Evolutionary conservation across 2,113 vertebrate genomes (phyloP).

Genomic region (Clinocottus analis): DNA sequence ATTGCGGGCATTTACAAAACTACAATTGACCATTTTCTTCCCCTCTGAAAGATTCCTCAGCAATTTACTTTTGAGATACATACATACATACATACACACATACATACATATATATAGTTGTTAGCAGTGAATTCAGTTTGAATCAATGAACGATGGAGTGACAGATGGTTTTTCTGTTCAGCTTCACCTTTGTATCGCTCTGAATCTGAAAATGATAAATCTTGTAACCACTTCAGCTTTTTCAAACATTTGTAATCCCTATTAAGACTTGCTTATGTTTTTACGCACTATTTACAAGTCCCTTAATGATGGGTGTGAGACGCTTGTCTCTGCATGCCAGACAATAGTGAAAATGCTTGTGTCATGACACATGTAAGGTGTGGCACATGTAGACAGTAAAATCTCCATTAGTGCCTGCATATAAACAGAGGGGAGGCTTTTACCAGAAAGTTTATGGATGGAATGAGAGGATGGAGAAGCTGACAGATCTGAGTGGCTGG

Average conservation of each 20-base stretch:
- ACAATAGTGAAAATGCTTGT: slow-evolving; percentile 54
- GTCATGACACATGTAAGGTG: slow-evolving; percentile 69
- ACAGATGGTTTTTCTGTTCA: slow-evolving; percentile 5
- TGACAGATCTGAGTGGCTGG: slow-evolving; percentile 54
- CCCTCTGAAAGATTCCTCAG: not conserved
- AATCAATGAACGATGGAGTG: not conserved
- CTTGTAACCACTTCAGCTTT: not conserved
- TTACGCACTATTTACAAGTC: slow-evolving; percentile 39
- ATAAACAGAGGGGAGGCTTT: slow-evolving; percentile 64
- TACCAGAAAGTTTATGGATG: slow-evolving; percentile 62
- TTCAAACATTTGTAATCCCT: slow-evolving; percentile 19
- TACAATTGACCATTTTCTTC: slow-evolving; percentile 7
- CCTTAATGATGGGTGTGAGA: slow-evolving; percentile 43
- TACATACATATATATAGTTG: no score
- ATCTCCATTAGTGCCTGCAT: slow-evolving; percentile 56
- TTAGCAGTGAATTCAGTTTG: not conserved
- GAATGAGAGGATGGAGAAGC: slow-evolving; percentile 24
- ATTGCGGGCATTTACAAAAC: slow-evolving; percentile 31
- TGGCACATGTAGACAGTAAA: slow-evolving; percentile 60
- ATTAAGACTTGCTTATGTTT: slow-evolving; percentile 37
- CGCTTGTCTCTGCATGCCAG: slow-evolving; percentile 54
- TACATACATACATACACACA: no score
- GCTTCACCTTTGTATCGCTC: slow-evolving; percentile 5
- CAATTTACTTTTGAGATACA: not conserved
- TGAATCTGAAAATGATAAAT: slow-evolving; percentile 1